phyloP scores from a whole-genome alignment of 2,113 vertebrate species.

The Dendropsophus ebraccatus region DNA sequence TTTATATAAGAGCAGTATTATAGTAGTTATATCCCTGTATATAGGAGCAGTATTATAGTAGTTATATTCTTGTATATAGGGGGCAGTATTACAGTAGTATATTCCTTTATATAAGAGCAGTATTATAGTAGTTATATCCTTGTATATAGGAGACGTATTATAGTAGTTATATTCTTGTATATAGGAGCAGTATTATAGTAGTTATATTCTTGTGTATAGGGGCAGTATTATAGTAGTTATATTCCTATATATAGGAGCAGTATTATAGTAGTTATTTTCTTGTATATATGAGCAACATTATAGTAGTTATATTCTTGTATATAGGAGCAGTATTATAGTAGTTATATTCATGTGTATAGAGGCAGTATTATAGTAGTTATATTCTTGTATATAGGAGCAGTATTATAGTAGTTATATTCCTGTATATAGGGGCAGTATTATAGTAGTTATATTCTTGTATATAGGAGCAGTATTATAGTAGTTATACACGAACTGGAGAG shows the following conservation, averaged over 20 bases:
- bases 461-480: too few species aligned
- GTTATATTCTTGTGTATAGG: slow-evolving; percentile 1
- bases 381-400: not conserved
- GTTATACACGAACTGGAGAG: too few species aligned
- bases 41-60: slow-evolving; percentile 1
- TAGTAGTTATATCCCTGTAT: not conserved
- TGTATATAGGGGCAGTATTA: not conserved
- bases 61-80: not conserved
- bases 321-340: not conserved
- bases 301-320: too few species aligned
- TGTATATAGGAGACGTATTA: not conserved
- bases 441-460: too few species aligned
- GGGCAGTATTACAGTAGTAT: not conserved
- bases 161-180: slow-evolving; percentile 12
- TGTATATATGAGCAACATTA: too few species aligned
- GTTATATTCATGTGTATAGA: not conserved
- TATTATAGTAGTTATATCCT: slow-evolving; percentile 1
- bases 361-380: too few species aligned
- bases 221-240: not conserved
- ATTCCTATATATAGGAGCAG: not conserved
- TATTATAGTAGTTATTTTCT: too few species aligned
- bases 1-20: not conserved
- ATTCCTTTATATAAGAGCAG: too few species aligned
- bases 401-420: too few species aligned
- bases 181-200: not conserved